A percentile compares a stretch with the other conserved stretches of the same genome.
These are phyloP conservation scores for Unio pictorum DNA, from an alignment of 2,888 invertebrate species.

Conservation along the genomic window DNA sequence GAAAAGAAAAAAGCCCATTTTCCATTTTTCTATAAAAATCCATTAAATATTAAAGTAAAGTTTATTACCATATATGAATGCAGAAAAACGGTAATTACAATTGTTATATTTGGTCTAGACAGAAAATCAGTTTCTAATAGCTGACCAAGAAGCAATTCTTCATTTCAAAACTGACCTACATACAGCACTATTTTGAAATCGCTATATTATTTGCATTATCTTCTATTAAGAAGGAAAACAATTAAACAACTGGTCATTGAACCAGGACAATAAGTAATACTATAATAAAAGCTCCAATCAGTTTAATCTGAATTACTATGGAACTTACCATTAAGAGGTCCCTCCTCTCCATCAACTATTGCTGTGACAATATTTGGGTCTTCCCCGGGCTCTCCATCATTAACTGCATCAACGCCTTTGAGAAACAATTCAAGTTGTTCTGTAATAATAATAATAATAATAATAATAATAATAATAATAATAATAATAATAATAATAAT, in stretches of 20 bases:
- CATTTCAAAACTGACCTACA: too few relatives aligned
- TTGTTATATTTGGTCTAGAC: too few relatives aligned
- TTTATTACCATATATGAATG: too few relatives aligned
- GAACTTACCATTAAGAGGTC: constrained; percentile 61
- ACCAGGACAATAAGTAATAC: constrained; percentile 1
- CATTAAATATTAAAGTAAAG: too few relatives aligned
- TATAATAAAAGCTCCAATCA: constrained; percentile 1
- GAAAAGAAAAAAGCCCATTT: too few relatives aligned
- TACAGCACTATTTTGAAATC: too few relatives aligned
- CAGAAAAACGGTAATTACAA: too few relatives aligned
- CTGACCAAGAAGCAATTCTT: too few relatives aligned
- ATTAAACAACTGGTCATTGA: not conserved
- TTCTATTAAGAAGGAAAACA: not conserved
- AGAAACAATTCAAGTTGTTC: constrained; percentile 70
- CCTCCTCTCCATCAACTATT: constrained; percentile 64
- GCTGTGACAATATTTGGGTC: constrained; percentile 53
- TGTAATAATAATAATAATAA: constrained; percentile 31
- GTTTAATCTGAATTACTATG: not conserved
- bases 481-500: not conserved
- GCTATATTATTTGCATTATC: too few relatives aligned
- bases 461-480: not conserved
- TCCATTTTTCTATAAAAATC: too few relatives aligned
- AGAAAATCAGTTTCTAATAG: too few relatives aligned
- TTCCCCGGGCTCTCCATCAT: constrained; percentile 57
- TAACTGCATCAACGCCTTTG: constrained; percentile 64